These are phyloP conservation scores for Scomber scombrus DNA, from an alignment of 2,113 vertebrate genomes.

Conservation along the genomic window DNA sequence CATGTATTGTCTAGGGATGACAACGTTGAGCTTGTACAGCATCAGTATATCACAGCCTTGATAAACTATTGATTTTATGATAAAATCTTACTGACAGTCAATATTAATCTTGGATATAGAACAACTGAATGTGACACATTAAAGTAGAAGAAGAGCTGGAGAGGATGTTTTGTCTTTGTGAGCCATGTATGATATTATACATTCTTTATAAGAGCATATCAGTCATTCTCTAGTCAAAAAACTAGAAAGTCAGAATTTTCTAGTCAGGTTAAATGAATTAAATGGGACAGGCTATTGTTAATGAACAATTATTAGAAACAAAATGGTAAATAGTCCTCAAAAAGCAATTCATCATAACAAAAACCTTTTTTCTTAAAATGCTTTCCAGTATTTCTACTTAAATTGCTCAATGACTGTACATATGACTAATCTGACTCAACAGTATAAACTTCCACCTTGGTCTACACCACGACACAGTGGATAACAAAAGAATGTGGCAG, in stretches of 20 bases:
- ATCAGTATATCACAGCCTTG: slow-evolving; percentile 87
- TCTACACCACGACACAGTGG: slow-evolving; percentile 17
- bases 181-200: not conserved
- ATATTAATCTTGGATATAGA: slow-evolving; percentile 91
- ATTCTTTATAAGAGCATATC: slow-evolving; percentile 29
- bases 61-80: slow-evolving; percentile 93
- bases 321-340: not conserved
- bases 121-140: slow-evolving; percentile 86
- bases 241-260: not conserved
- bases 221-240: slow-evolving; percentile 10
- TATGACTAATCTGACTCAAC: not conserved
- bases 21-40: slow-evolving; percentile 84
- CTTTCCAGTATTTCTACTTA: not conserved
- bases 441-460: slow-evolving; percentile 34
- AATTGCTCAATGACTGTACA: not conserved
- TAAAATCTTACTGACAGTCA: slow-evolving; percentile 90
- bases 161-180: slow-evolving; percentile 79
- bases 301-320: slow-evolving; percentile 2
- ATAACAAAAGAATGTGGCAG: slow-evolving; percentile 33
- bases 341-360: not conserved
- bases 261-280: not conserved
- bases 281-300: not conserved
- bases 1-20: slow-evolving; percentile 88
- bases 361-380: not conserved
- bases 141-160: slow-evolving; percentile 84